A percentile compares a stretch with the other conserved stretches of the same genome.
Conservation (phyloP, 2,113 vertebrate genomes). For the Plestiodon gilberti region DNA sequence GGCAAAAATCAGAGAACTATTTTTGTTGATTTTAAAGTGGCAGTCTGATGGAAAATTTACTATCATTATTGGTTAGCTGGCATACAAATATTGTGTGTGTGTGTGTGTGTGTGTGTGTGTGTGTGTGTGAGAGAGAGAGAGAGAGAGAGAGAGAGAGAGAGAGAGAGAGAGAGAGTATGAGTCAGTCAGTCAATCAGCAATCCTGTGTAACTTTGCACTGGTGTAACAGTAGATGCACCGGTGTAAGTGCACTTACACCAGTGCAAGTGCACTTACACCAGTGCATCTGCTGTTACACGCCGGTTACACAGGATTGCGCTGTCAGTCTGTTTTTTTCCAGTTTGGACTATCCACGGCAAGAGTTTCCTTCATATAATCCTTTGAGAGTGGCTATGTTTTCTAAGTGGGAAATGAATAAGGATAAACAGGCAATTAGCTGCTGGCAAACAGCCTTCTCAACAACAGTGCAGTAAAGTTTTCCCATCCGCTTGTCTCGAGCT, state of each 20-base stretch:
- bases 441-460: constrained; percentile 61
- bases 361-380: constrained; percentile 67
- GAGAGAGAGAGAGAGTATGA: no score
- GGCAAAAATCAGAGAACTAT: constrained; percentile 33
- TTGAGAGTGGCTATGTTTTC: constrained; percentile 63
- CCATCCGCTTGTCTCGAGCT: constrained; percentile 23
- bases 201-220: no score
- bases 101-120: background rate
- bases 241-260: no score
- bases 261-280: no score
- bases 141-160: background rate
- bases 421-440: constrained; percentile 74
- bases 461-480: constrained; percentile 36
- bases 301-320: no score
- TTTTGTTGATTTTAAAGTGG: constrained; percentile 44
- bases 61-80: constrained; percentile 32
- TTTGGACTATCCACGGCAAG: constrained; percentile 52
- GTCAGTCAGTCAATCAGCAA: no score
- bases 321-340: constrained; percentile 24
- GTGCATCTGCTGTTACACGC: constrained; percentile 15
- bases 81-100: constrained; percentile 57
- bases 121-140: no score
- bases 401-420: constrained; percentile 69
- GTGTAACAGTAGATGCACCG: no score
- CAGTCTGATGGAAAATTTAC: constrained; percentile 46